Conservation (phyloP, 2,113 vertebrate species). For the Poeciliopsis prolifica region DNA sequence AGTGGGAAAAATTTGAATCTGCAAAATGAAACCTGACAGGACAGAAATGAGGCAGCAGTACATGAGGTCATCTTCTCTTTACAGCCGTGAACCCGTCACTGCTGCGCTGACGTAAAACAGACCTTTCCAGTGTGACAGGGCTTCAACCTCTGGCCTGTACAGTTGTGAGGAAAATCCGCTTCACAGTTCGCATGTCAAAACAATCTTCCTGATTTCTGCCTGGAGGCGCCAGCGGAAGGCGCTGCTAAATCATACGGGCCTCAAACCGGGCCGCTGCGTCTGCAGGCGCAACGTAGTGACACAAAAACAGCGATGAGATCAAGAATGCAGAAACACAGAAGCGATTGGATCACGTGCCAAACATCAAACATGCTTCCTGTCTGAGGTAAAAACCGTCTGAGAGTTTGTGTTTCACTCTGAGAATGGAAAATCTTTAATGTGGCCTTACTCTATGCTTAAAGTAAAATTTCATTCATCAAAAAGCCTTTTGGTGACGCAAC, state of each 20-base stretch:
- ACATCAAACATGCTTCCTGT: constrained; percentile 48
- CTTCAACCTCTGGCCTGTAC: constrained; percentile 25
- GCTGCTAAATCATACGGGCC: constrained; percentile 32
- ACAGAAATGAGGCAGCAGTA: neutral
- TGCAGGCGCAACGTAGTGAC: constrained; percentile 37
- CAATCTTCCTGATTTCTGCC: constrained; percentile 54
- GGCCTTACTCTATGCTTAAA: neutral
- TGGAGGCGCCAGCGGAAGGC: constrained; percentile 45
- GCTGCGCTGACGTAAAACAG: neutral
- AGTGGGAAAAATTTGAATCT: neutral
- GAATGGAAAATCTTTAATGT: constrained; percentile 6
- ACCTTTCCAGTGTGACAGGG: constrained; percentile 12
- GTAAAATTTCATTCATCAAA: neutral
- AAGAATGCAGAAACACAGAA: constrained; percentile 69
- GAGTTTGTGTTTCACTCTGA: constrained; percentile 18
- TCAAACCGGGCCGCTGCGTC: constrained; percentile 1
- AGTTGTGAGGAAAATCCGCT: constrained; percentile 35
- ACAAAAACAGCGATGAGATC: constrained; percentile 53
- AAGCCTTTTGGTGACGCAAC: neutral
- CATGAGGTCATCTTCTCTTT: neutral
- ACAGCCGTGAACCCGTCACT: constrained; percentile 5
- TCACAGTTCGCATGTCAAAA: constrained; percentile 54
- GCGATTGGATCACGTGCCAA: constrained; percentile 54
- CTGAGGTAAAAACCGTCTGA: constrained; percentile 49
- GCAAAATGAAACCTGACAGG: no score